Base-by-base conservation (phyloP, 1,140 invertebrate species). In the Drosophila lowei region DNA sequence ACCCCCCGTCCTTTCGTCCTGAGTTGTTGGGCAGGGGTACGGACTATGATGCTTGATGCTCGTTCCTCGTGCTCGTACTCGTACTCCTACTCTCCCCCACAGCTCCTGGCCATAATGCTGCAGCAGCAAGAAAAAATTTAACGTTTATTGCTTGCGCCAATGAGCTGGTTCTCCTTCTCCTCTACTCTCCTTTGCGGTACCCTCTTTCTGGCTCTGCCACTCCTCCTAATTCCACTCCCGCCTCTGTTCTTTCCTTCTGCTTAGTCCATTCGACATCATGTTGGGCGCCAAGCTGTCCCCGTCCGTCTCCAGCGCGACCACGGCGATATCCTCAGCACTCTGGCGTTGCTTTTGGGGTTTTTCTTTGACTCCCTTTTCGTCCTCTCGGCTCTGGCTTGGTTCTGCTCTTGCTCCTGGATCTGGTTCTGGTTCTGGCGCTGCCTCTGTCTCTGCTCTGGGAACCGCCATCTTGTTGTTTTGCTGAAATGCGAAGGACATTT, bases 401-500 rank as follows among this genome's bases (percentile, higher is more conserved):
- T 38, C 34, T 38, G 11, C 34, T 38, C 34, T 38, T 38, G 34
- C 34, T 38, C 34, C 6, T 38, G 30, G 9, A 0, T 34, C 47
- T 62, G 57, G 49, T 55, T 28, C 50, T 34, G 50, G 77, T 59
- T 49, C 6, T 8, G 28, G 28, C 28, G 6, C 28, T 2, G 28
- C 7, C 7, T 9, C 47, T 55, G 57, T 49, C 62, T 60, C 43
- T 38, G 77, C 70, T 57, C 61, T 74, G 81, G 74, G 73, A 72
- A 80, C 72, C 83, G 81, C 81, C 81, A 86, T 86, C 81, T 88
- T 88, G 83, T 88, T 89, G 84, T 88, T 89, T 88, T 88, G 83
- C 84, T 88, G 70, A 89, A 88, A 88, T 88, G 84, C 83, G 83
- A 88, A 88, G 83, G 83, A 88, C 83, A 88, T 88, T 88, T 88